Conservation (phyloP, 2,113 vertebrate genomes). For the Hippocampus barbouri region DNA sequence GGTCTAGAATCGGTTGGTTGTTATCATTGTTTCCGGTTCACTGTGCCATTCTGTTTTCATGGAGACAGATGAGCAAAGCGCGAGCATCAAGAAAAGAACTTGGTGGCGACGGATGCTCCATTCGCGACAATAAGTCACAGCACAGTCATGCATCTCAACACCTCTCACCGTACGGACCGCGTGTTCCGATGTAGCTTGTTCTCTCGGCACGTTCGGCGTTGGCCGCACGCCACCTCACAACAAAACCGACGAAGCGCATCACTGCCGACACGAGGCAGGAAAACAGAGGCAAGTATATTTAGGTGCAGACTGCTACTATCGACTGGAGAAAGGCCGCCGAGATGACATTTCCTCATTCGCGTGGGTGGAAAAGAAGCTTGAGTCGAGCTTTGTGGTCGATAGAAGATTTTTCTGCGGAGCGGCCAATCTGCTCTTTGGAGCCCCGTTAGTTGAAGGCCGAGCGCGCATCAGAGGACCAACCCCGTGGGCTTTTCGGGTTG, state of each 20-base stretch:
- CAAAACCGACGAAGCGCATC: slow-evolving; percentile 45
- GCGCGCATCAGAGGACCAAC: slow-evolving; percentile 18
- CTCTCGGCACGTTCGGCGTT: slow-evolving; percentile 14
- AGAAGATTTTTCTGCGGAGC: slow-evolving; percentile 38
- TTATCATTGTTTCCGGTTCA: neutral
- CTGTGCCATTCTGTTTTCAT: neutral
- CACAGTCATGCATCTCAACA: slow-evolving; percentile 64
- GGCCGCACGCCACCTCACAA: slow-evolving; percentile 4
- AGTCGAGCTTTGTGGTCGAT: slow-evolving; percentile 48
- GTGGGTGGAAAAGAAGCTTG: slow-evolving; percentile 60
- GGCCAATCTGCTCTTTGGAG: slow-evolving; percentile 20
- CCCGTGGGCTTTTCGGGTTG: slow-evolving; percentile 28
- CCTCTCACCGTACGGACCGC: slow-evolving; percentile 63
- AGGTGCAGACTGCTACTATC: slow-evolving; percentile 62
- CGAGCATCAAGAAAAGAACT: slow-evolving; percentile 19
- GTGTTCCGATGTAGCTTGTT: slow-evolving; percentile 25
- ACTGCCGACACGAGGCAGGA: slow-evolving; percentile 41
- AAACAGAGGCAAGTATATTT: slow-evolving; percentile 60
- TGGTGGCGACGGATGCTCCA: slow-evolving; percentile 56
- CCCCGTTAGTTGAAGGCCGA: slow-evolving; percentile 30
- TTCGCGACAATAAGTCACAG: slow-evolving; percentile 62
- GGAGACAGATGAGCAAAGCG: slow-evolving; percentile 30
- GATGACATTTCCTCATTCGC: slow-evolving; percentile 40
- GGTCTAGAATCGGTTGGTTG: neutral
- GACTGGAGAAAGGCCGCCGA: slow-evolving; percentile 57